A percentile compares a stretch with the other conserved stretches of the same genome.
Evolutionary conservation across 2,888 invertebrate species (phyloP).

Genomic region (Rhopalosiphum nymphaeae): DNA sequence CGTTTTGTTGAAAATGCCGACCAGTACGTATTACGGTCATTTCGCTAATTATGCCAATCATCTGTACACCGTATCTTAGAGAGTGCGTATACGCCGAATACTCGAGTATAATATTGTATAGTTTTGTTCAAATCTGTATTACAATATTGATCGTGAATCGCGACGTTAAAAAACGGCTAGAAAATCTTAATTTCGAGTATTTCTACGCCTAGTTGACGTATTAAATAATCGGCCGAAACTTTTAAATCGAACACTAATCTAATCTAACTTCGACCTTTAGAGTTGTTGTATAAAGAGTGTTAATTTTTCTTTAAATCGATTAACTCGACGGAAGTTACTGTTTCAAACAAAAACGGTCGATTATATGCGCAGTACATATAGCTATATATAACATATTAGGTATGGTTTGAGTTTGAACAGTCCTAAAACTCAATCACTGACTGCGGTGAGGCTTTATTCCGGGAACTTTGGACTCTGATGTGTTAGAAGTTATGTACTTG

Average conservation of each 20-base stretch:
- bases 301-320: neutral
- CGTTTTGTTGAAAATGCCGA: neutral
- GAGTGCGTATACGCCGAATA: neutral
- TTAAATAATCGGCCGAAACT: neutral
- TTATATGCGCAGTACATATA: neutral
- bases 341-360: neutral
- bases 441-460: neutral
- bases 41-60: conserved; percentile 6
- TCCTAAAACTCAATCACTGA: neutral
- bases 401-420: neutral
- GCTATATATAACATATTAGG: neutral
- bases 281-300: neutral
- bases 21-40: neutral
- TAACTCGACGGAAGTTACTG: neutral
- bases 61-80: neutral
- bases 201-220: neutral
- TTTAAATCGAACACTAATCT: neutral
- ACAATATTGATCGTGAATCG: neutral
- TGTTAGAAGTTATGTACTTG: neutral
- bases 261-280: neutral
- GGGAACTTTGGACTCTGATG: neutral
- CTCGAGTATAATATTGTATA: neutral
- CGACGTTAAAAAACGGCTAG: neutral
- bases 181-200: neutral
- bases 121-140: neutral